Evolutionary conservation across 37 sponge, comb jelly and placozoan genomes (phyloP).

Genomic region (Geodia barretti): DNA sequence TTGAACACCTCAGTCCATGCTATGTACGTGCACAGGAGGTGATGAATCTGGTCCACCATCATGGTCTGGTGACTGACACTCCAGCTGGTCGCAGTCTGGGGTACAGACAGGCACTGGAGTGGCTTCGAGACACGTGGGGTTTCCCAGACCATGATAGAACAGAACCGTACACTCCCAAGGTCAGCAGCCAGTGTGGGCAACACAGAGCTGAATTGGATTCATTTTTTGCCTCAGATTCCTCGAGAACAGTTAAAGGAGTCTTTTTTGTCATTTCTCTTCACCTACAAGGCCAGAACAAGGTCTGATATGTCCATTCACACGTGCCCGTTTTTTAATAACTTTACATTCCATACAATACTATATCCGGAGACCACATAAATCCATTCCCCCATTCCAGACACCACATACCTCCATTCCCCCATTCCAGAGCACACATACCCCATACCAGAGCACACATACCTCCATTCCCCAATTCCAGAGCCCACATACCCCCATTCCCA

Average conservation of each 20-base stretch:
- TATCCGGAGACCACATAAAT: too few species aligned
- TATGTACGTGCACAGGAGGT: slow-evolving; percentile 53
- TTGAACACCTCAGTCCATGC: not conserved
- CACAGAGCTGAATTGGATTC: not conserved
- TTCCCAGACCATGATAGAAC: slow-evolving; percentile 29
- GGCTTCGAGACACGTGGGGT: slow-evolving; percentile 51
- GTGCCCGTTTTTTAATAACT: not conserved
- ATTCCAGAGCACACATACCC: not conserved
- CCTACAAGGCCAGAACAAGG: slow-evolving; percentile 73
- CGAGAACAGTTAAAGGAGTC: slow-evolving; percentile 8
- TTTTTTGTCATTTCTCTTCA: slow-evolving; percentile 53
- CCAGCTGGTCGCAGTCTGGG: slow-evolving; percentile 74
- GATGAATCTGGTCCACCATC: slow-evolving; percentile 33
- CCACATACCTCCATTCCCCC: not conserved
- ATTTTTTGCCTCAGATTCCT: slow-evolving; percentile 8
- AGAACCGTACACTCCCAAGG: not conserved
- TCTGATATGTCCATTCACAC: not conserved
- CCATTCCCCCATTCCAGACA: not conserved
- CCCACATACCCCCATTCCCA: not conserved
- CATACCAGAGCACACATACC: not conserved
- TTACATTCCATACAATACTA: not conserved
- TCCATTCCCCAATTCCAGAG: not conserved
- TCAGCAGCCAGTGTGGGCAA: not conserved
- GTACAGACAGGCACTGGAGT: slow-evolving; percentile 78
- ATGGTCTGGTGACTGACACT: slow-evolving; percentile 33